Percentiles rank a stretch among this genome's conserved stretches.
Evolutionary conservation across 2,888 invertebrate species (phyloP).

Genomic region (Euplexia lucipara): DNA sequence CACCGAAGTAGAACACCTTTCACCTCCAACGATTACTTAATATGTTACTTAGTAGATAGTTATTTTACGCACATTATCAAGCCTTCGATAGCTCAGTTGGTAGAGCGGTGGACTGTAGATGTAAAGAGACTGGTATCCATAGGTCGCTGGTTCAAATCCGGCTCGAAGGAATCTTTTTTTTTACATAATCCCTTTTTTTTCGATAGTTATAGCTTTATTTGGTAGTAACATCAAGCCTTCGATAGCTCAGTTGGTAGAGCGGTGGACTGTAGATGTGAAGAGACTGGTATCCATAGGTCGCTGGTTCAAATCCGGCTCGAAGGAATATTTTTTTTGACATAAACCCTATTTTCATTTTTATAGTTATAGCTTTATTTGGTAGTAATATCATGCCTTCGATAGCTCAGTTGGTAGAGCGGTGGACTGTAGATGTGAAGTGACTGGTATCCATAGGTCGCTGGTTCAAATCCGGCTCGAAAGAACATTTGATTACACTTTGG

Average conservation of each 20-base stretch:
- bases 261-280: conserved; percentile 83
- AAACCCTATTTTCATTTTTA: no score
- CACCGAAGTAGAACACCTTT: conserved; percentile 67
- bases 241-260: conserved; percentile 91
- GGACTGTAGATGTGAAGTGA: conserved; percentile 80
- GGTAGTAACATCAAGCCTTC: conserved; percentile 72
- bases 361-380: no score
- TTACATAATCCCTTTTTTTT: neutral
- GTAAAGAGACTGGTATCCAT: conserved; percentile 84
- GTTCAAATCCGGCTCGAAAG: conserved; percentile 92
- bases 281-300: conserved; percentile 89
- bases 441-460: conserved; percentile 91
- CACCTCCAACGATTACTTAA: conserved; percentile 60
- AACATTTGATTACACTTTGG: no score
- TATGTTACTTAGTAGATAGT: conserved; percentile 25
- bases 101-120: conserved; percentile 91
- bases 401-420: conserved; percentile 91
- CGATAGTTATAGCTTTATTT: no score
- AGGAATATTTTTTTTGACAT: neutral
- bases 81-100: conserved; percentile 91
- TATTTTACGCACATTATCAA: conserved; percentile 40
- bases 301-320: conserved; percentile 91
- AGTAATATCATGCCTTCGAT: conserved; percentile 82
- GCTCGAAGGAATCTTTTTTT: conserved; percentile 88
- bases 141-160: conserved; percentile 92